A percentile compares a stretch with the other conserved stretches of the same genome.
phyloP scores from a whole-genome alignment of 2,113 vertebrate genomes.

The Hemicordylus capensis region DNA sequence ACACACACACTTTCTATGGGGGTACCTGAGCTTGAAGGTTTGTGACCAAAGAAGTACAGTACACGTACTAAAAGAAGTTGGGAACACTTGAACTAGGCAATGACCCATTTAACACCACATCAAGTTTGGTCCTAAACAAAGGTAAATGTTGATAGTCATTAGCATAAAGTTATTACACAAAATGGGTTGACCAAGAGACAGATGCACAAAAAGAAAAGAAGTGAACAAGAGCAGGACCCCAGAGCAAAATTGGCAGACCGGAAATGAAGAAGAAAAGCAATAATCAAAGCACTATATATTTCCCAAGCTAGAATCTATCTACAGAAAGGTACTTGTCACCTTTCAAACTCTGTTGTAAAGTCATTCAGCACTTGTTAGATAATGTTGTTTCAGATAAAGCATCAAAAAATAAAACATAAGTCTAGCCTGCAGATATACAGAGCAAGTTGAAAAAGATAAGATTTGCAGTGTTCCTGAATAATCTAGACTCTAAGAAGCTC shows the following conservation, averaged over 20 bases:
- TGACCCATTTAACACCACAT: too few relatives aligned
- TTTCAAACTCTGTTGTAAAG: slow-evolving; percentile 33
- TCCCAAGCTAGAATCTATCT: slow-evolving; percentile 1
- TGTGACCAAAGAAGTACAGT: too few relatives aligned
- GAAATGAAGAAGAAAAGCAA: not conserved
- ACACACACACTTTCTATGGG: too few relatives aligned
- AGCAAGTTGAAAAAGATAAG: slow-evolving; percentile 22
- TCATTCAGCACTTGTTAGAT: slow-evolving; percentile 18
- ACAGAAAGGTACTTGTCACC: not conserved
- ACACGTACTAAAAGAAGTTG: too few relatives aligned
- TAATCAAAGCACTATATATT: not conserved
- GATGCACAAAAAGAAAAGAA: not conserved
- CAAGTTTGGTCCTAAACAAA: too few relatives aligned
- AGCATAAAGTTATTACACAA: not conserved
- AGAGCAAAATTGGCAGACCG: not conserved
- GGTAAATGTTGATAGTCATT: not conserved
- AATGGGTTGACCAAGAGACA: not conserved
- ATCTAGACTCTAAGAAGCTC: slow-evolving; percentile 13
- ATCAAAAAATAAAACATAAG: not conserved
- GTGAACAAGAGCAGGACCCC: not conserved
- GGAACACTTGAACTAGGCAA: too few relatives aligned
- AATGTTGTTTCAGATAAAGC: slow-evolving; percentile 32
- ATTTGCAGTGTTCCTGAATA: slow-evolving; percentile 8
- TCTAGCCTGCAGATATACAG: slow-evolving; percentile 15
- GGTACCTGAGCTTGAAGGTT: too few relatives aligned